These are phyloP conservation scores for Idaea aversata DNA, from an alignment of 2,888 invertebrate species.

Conservation along the genomic window DNA sequence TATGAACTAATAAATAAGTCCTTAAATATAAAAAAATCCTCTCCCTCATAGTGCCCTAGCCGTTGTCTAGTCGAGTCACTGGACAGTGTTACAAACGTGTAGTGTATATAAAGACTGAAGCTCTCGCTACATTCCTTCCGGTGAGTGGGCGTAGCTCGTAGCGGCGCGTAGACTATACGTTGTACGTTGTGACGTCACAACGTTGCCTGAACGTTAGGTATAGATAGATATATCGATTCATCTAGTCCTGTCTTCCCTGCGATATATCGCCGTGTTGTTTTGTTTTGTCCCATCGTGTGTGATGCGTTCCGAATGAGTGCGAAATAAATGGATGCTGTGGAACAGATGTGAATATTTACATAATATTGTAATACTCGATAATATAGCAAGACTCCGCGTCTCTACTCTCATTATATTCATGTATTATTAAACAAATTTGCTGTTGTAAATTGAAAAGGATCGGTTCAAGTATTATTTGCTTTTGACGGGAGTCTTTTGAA, in stretches of 20 bases:
- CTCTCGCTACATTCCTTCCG: constrained; percentile 50
- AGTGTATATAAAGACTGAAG: constrained; percentile 45
- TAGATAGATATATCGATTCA: constrained; percentile 38
- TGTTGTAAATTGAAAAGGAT: constrained; percentile 14
- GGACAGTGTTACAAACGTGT: no score
- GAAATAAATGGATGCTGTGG: constrained; percentile 21
- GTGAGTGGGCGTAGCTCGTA: no score
- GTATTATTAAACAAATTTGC: constrained; percentile 22
- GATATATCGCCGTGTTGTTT: constrained; percentile 28
- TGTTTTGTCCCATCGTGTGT: constrained; percentile 25
- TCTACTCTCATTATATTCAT: constrained; percentile 18
- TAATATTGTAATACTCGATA: constrained; percentile 12
- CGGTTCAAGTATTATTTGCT: constrained; percentile 10
- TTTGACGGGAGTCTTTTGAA: background rate
- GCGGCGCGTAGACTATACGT: constrained; percentile 17
- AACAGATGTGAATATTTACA: constrained; percentile 18
- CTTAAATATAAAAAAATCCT: no score
- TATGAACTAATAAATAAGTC: no score
- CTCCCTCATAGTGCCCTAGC: no score
- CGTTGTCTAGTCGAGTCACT: no score
- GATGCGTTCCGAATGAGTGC: constrained; percentile 21
- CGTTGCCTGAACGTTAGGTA: constrained; percentile 25
- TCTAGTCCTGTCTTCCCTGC: constrained; percentile 70
- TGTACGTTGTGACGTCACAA: constrained; percentile 19
- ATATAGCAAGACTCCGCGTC: constrained; percentile 21